Base-by-base conservation (phyloP, 2,888 invertebrate genomes). In the Xestoiulus laeticollis region DNA sequence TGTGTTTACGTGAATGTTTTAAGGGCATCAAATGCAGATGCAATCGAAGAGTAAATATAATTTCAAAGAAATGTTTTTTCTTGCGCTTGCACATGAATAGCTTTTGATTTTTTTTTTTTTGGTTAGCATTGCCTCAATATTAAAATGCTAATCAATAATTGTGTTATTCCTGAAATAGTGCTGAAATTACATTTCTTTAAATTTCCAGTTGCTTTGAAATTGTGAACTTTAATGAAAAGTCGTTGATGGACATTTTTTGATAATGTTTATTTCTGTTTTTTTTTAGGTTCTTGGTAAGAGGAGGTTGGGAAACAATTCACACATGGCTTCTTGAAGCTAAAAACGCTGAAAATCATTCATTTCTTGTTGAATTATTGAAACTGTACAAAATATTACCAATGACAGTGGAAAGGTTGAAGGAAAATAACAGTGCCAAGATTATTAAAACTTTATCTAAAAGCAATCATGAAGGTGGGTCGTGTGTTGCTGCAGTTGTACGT, bases 1-100 rank as follows among this genome's bases (percentile, higher is more conserved):
- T 98, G 98, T 93, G 96, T 98, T 91, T 98, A 98, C 91, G 95
- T 98, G 90, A 96, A 98, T 92, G 98, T 98, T 91, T 93, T 98
- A 88, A 96, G 96, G 92, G 95, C 95, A 89, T 97, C 98, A 16
- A 95, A 96, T 91, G 94, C 95, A 8, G 95, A 96, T 89, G 93
- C 98, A 89, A 93, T 98, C 87, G 96, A 96, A 89, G 94, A 96
- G 94, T 94, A 92, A 94, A 94, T 93, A 44, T 16, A 38, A 8
- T 43, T 22, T n/a, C 48, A 33, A 32, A 26, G 32, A 86, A 59
- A n/a, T 19, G n/a, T 48, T 19, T 48, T 48, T 48, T 48, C 4
- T 4, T 48, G 1, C 48, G 5, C 16, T 48, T 48, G 12, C 16
- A 14, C 16, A 19, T 48, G 19, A 19, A 48, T 38, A 38, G 8